Evolutionary conservation across 2,888 invertebrate species (phyloP).

Genomic region (Stenodema calcarata): DNA sequence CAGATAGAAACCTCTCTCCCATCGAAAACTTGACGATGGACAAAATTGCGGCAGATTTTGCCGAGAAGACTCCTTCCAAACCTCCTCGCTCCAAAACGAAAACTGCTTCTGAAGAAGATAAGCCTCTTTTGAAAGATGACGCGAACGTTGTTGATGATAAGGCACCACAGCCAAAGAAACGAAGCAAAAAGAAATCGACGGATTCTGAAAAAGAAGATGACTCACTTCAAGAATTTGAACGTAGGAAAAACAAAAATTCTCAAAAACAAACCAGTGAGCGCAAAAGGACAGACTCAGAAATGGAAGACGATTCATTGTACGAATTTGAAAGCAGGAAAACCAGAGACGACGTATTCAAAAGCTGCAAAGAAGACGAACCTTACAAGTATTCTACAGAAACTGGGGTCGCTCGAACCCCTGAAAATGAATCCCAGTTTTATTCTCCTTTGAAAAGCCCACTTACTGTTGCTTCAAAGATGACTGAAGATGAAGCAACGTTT

Average conservation of each 20-base stretch:
- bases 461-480: constrained; percentile 45
- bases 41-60: constrained; percentile 19
- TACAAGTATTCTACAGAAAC: constrained; percentile 37
- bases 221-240: constrained; percentile 58
- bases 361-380: constrained; percentile 34
- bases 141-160: constrained; percentile 57
- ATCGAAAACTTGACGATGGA: constrained; percentile 49
- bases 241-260: constrained; percentile 61
- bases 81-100: constrained; percentile 59
- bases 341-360: constrained; percentile 57
- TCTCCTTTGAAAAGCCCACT: constrained; percentile 50
- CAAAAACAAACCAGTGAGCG: constrained; percentile 37
- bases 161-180: not conserved
- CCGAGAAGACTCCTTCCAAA: constrained; percentile 61
- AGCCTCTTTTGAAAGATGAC: constrained; percentile 57
- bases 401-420: constrained; percentile 23
- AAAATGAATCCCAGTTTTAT: constrained; percentile 46
- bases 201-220: constrained; percentile 58
- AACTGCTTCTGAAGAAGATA: constrained; percentile 56
- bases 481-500: constrained; percentile 54
- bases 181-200: constrained; percentile 50
- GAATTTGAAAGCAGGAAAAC: constrained; percentile 62
- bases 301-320: constrained; percentile 58
- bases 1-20: constrained; percentile 50
- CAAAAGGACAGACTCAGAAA: constrained; percentile 54